A percentile compares a stretch with the other conserved stretches of the same genome.
Evolutionary conservation across 2,113 vertebrate genomes (phyloP).

Genomic region (Sialia sialis): DNA sequence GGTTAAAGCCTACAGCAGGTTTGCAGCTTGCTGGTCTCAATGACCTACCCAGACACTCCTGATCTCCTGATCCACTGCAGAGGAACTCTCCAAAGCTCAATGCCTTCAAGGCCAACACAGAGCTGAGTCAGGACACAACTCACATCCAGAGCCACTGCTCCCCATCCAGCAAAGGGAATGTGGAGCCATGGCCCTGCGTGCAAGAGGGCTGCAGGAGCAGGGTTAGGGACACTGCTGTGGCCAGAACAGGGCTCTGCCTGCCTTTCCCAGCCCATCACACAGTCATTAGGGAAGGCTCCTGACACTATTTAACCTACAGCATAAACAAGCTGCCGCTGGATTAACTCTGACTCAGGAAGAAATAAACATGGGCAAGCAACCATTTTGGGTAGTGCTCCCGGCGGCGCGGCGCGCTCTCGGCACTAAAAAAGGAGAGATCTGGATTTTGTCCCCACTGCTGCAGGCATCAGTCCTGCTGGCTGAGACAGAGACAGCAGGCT

Average conservation of each 20-base stretch:
- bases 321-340: slow-evolving; percentile 21
- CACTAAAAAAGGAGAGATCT: slow-evolving; percentile 52
- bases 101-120: background rate
- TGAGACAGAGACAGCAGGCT: fast-evolving
- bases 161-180: background rate
- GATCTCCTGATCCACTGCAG: background rate
- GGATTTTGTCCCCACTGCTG: background rate
- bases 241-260: background rate
- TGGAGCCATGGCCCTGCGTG: fast-evolving
- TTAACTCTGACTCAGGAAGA: background rate
- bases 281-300: background rate
- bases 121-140: background rate
- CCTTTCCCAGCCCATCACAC: background rate
- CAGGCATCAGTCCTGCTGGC: fast-evolving
- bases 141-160: background rate
- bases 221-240: background rate
- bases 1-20: fast-evolving
- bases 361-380: slow-evolving; percentile 1
- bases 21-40: background rate
- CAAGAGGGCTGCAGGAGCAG: background rate
- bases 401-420: background rate
- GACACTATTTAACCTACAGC: slow-evolving; percentile 16
- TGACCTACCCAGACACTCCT: fast-evolving
- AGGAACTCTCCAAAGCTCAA: background rate
- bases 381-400: background rate